Evolutionary conservation across 1,140 invertebrate species (phyloP).

Genomic region (Colletes gigas): DNA sequence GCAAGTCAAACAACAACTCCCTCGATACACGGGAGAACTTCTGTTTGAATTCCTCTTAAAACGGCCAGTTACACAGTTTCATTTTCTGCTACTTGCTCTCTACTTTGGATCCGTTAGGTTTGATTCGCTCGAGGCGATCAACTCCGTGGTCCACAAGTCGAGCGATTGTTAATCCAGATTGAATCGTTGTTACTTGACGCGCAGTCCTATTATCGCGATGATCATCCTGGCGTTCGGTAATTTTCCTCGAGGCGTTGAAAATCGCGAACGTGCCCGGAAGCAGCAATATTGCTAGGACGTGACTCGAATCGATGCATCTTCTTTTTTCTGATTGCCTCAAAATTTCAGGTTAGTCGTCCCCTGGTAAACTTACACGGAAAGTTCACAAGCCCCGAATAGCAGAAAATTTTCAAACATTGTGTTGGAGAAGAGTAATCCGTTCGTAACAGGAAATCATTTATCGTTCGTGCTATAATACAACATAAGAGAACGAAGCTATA

Average conservation of each 20-base stretch:
- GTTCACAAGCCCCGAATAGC: too few species aligned
- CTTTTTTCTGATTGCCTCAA: background rate
- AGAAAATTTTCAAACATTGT: too few species aligned
- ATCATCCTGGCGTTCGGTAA: background rate
- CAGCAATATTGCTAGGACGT: background rate
- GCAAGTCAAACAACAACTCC: conserved; percentile 38
- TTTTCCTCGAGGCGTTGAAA: background rate
- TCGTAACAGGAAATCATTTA: too few species aligned
- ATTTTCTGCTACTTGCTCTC: conserved; percentile 6
- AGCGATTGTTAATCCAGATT: background rate
- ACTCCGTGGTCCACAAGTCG: background rate
- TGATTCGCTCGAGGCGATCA: background rate
- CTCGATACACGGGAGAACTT: conserved; percentile 8
- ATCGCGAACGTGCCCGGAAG: background rate
- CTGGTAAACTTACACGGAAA: too few species aligned
- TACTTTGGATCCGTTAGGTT: background rate
- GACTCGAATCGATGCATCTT: background rate
- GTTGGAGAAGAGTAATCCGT: too few species aligned
- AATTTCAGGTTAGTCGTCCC: too few species aligned
- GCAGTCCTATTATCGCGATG: conserved; percentile 1
- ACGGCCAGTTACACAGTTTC: conserved; percentile 29
- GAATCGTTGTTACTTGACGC: background rate
- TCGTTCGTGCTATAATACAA: too few species aligned
- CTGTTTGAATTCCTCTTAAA: conserved; percentile 39
- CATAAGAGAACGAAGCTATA: too few species aligned